These are phyloP conservation scores for Leucoptera coffeella DNA, from an alignment of 2,888 invertebrate genomes.

Conservation along the genomic window DNA sequence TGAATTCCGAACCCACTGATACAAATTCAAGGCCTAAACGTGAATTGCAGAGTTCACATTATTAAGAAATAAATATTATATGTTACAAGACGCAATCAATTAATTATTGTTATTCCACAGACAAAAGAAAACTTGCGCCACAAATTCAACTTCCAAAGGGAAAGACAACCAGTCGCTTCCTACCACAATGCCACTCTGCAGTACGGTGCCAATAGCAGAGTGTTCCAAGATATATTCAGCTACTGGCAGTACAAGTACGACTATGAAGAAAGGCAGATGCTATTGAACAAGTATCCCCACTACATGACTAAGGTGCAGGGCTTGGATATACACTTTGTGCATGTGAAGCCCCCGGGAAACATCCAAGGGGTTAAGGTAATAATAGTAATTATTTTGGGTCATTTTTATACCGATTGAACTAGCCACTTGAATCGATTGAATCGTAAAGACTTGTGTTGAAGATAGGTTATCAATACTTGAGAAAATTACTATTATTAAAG, in stretches of 20 bases:
- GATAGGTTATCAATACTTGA: too few species aligned
- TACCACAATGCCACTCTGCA: conserved; percentile 62
- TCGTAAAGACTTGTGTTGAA: too few species aligned
- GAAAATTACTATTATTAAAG: too few species aligned
- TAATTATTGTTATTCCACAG: too few species aligned
- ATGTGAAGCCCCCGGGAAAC: conserved; percentile 56
- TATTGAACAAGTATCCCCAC: conserved; percentile 67
- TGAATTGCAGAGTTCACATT: too few species aligned
- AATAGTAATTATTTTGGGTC: background rate
- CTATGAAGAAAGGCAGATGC: conserved; percentile 47
- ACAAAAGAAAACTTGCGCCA: conserved; percentile 44
- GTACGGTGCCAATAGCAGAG: conserved; percentile 73
- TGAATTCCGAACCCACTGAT: too few species aligned
- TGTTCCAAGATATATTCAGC: conserved; percentile 57
- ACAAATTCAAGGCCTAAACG: too few species aligned
- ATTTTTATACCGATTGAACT: too few species aligned
- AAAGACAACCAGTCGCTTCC: conserved; percentile 18
- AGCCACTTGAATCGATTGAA: too few species aligned
- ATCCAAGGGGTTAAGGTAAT: conserved; percentile 6
- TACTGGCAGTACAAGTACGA: conserved; percentile 76
- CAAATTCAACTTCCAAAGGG: conserved; percentile 41
- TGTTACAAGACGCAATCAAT: too few species aligned
- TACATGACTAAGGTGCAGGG: conserved; percentile 70
- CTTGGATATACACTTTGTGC: conserved; percentile 69
- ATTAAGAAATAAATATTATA: too few species aligned